Evolutionary conservation across 2,888 invertebrate genomes (phyloP).

Genomic region (Agrochola lychnidis): DNA sequence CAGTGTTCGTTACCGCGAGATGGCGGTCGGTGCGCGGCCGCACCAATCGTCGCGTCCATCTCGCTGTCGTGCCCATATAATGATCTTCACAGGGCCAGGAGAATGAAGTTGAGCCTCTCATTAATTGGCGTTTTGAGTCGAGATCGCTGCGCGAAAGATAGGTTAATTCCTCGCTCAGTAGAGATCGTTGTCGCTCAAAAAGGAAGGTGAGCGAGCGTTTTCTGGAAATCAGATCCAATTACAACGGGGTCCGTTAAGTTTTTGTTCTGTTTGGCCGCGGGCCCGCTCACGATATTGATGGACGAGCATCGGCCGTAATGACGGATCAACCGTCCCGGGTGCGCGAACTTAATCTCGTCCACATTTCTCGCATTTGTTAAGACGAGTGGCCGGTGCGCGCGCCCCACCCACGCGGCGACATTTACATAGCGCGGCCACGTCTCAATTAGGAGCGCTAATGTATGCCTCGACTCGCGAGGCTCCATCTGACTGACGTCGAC

Average conservation of each 20-base stretch:
- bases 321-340: slow-evolving; percentile 73
- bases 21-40: slow-evolving; percentile 85
- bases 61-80: slow-evolving; percentile 91
- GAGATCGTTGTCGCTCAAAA: slow-evolving; percentile 90
- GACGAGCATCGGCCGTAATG: slow-evolving; percentile 79
- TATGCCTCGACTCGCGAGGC: slow-evolving; percentile 88
- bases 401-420: slow-evolving; percentile 89
- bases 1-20: slow-evolving; percentile 90
- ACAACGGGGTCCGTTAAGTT: slow-evolving; percentile 89
- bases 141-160: slow-evolving; percentile 90
- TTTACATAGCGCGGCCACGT: slow-evolving; percentile 90
- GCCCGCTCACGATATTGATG: slow-evolving; percentile 86
- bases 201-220: slow-evolving; percentile 89
- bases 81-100: slow-evolving; percentile 90
- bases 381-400: slow-evolving; percentile 69
- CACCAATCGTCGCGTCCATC: slow-evolving; percentile 90
- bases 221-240: slow-evolving; percentile 91
- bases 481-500: slow-evolving; percentile 88
- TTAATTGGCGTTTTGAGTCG: slow-evolving; percentile 91
- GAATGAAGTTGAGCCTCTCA: slow-evolving; percentile 91
- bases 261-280: slow-evolving; percentile 89
- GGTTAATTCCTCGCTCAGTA: slow-evolving; percentile 89
- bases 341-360: slow-evolving; percentile 74
- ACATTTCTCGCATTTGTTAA: slow-evolving; percentile 82
- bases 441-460: slow-evolving; percentile 91